Conservation (phyloP, 2,888 invertebrate species). For the Monoplex corrugatus region DNA sequence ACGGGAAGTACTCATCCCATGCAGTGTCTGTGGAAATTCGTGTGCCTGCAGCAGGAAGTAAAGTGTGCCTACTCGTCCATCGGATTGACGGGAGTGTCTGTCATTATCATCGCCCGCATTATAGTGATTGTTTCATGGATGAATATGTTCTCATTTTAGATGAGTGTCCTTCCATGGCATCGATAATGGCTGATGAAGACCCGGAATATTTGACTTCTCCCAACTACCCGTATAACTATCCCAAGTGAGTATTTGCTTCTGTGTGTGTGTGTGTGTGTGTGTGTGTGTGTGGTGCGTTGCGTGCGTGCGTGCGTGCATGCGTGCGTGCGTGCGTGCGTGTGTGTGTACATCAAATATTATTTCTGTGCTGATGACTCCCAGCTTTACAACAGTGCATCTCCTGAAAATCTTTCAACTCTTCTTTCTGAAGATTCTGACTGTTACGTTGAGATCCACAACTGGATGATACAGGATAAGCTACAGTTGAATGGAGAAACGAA, state of each 20-base stretch:
- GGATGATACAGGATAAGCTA: too few species aligned
- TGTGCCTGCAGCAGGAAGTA: too few species aligned
- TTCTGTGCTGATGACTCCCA: too few species aligned
- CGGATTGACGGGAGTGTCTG: neutral
- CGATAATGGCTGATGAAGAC: neutral
- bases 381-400: too few species aligned
- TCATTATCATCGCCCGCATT: neutral
- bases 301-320: neutral
- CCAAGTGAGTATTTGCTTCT: conserved; percentile 28
- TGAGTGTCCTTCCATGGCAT: conserved; percentile 36
- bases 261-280: neutral
- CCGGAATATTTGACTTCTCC: conserved; percentile 31
- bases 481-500: too few species aligned
- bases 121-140: neutral
- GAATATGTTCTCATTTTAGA: neutral
- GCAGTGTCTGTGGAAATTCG: too few species aligned
- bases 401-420: too few species aligned
- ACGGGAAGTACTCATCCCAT: neutral
- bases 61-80: neutral
- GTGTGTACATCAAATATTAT: too few species aligned
- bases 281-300: neutral
- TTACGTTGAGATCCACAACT: too few species aligned
- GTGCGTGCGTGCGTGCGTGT: conserved; percentile 2
- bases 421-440: too few species aligned
- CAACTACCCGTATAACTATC: conserved; percentile 42